Percentiles rank a stretch among this genome's conserved stretches.
Evolutionary conservation across 2,797 vertebrate species (phyloP).

Genomic region (Myripristis jacobus): DNA sequence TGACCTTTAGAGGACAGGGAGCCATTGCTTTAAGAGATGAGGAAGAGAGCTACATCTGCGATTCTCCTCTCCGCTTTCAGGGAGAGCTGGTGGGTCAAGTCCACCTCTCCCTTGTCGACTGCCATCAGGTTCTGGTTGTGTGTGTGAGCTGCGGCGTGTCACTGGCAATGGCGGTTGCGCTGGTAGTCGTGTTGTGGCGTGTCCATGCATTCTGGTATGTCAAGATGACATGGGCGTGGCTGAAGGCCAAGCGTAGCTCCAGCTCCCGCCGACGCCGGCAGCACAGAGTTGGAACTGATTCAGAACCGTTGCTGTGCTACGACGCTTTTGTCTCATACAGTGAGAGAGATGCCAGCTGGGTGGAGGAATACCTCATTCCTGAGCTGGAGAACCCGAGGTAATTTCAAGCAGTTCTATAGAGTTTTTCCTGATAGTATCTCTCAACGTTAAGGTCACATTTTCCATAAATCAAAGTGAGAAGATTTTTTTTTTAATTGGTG

Average conservation of each 20-base stretch:
- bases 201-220: slow-evolving; percentile 71
- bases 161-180: background rate
- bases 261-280: background rate
- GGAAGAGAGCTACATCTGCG: slow-evolving; percentile 58
- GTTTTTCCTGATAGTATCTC: too few species aligned
- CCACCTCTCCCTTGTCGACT: slow-evolving; percentile 56
- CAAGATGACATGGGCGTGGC: slow-evolving; percentile 70
- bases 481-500: too few species aligned
- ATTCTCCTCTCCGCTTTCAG: slow-evolving; percentile 62
- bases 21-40: too few species aligned
- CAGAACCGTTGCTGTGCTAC: slow-evolving; percentile 42
- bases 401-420: background rate
- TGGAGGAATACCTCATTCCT: slow-evolving; percentile 86
- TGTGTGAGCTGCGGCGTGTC: slow-evolving; percentile 47
- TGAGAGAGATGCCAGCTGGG: slow-evolving; percentile 87
- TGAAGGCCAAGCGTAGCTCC: slow-evolving; percentile 61
- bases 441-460: too few species aligned
- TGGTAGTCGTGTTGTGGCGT: slow-evolving; percentile 49
- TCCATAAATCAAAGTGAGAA: too few species aligned
- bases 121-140: slow-evolving; percentile 56
- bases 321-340: slow-evolving; percentile 83
- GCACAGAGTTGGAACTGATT: rapidly evolving
- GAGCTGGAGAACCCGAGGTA: slow-evolving; percentile 68
- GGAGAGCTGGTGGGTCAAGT: slow-evolving; percentile 41
- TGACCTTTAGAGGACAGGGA: background rate